Percentiles rank a stretch among this genome's conserved stretches.
Evolutionary conservation across 2,113 vertebrate species (phyloP).

Genomic region (Nothobranchius kuhntae): DNA sequence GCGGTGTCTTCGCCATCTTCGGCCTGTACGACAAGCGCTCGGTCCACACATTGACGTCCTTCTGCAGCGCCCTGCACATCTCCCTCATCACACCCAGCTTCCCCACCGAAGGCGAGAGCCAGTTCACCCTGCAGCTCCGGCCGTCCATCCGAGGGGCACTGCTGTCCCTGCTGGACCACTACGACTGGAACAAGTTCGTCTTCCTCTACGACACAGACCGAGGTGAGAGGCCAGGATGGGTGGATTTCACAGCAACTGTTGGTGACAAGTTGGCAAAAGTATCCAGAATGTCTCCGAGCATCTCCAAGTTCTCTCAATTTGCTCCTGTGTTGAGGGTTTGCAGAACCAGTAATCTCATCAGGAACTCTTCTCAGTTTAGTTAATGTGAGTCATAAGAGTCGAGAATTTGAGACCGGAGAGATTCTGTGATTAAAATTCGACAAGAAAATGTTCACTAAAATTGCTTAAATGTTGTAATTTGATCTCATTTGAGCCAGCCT

Average conservation of each 20-base stretch:
- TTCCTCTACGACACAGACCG: conserved; percentile 97
- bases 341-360: too few species aligned
- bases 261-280: too few species aligned
- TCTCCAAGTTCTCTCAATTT: too few species aligned
- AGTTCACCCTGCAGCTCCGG: conserved; percentile 95
- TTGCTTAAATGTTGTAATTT: too few species aligned
- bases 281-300: too few species aligned
- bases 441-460: too few species aligned
- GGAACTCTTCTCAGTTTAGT: too few species aligned
- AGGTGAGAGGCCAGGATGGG: conserved; percentile 76
- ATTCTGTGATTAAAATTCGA: too few species aligned
- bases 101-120: conserved; percentile 95
- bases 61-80: conserved; percentile 99
- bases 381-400: too few species aligned
- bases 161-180: conserved; percentile 92
- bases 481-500: too few species aligned
- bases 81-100: conserved; percentile 97
- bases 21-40: conserved; percentile 99
- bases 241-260: neutral
- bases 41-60: conserved; percentile 97
- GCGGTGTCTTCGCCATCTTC: conserved; percentile 99
- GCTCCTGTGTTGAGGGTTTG: neutral
- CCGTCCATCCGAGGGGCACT: conserved; percentile 92
- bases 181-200: conserved; percentile 97
- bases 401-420: too few species aligned